Evolutionary conservation across 2,113 vertebrate species (phyloP).

Genomic region (Pampusana beccarii): DNA sequence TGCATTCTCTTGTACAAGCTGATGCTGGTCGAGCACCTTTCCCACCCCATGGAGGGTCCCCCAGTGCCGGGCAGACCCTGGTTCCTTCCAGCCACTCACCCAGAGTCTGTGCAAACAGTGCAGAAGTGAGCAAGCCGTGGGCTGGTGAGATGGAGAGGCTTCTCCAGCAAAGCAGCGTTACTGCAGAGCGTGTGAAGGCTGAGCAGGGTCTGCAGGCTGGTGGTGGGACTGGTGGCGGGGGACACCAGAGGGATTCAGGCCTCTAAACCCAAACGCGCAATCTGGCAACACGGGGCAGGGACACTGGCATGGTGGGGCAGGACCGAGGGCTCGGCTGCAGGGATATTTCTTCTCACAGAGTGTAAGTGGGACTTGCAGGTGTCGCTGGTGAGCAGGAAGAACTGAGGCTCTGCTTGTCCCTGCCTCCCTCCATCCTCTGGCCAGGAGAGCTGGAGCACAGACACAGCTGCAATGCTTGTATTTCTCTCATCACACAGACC

Average conservation of each 20-base stretch:
- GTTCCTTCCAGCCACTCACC: neutral
- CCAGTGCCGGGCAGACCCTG: too few species aligned
- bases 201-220: accelerated
- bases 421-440: neutral
- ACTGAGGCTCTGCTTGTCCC: neutral
- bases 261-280: neutral
- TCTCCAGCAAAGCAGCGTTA: neutral
- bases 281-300: neutral
- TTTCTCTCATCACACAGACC: neutral
- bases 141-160: neutral
- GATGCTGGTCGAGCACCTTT: neutral
- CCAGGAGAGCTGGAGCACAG: neutral
- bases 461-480: accelerated
- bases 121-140: accelerated
- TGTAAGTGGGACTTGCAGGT: neutral
- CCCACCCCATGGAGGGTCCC: too few species aligned
- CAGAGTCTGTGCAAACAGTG: accelerated
- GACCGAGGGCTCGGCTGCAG: accelerated
- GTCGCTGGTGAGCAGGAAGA: neutral
- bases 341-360: neutral
- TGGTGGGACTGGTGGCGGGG: neutral
- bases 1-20: neutral
- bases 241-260: neutral
- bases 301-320: neutral
- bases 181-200: neutral